These are phyloP conservation scores for Temnothorax curvispinosus DNA, from an alignment of 1,140 invertebrate genomes.

Conservation along the genomic window DNA sequence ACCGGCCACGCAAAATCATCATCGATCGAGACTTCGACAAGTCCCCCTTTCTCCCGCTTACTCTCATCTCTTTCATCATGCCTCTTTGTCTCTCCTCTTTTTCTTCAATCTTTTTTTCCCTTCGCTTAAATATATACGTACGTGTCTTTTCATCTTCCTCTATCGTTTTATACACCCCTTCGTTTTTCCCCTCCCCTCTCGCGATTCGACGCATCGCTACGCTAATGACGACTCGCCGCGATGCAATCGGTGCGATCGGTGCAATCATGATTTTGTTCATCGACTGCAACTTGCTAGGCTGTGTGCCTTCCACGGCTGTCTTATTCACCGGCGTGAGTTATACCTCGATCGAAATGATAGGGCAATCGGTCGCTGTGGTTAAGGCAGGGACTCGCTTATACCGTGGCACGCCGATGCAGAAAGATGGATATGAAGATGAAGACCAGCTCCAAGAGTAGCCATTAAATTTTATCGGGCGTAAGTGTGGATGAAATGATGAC, in stretches of 20 bases:
- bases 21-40: conserved; percentile 13
- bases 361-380: conserved; percentile 63
- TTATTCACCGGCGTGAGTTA: conserved; percentile 8
- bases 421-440: conserved; percentile 59
- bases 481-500: conserved; percentile 58
- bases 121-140: conserved; percentile 45
- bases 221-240: conserved; percentile 65
- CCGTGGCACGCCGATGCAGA: conserved; percentile 29
- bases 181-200: not conserved
- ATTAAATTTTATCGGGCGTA: conserved; percentile 56
- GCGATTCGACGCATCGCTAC: conserved; percentile 8
- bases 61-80: not conserved
- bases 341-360: conserved; percentile 68
- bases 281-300: conserved; percentile 47
- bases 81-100: not conserved
- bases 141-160: conserved; percentile 44
- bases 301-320: conserved; percentile 1
- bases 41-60: not conserved
- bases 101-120: not conserved
- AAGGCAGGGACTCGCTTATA: conserved; percentile 54
- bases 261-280: conserved; percentile 64
- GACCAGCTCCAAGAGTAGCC: conserved; percentile 38
- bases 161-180: conserved; percentile 29
- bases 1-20: not conserved
- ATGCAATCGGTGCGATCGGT: conserved; percentile 56